Evolutionary conservation across 2,888 invertebrate species (phyloP).

Genomic region (Heliconius ismenius): DNA sequence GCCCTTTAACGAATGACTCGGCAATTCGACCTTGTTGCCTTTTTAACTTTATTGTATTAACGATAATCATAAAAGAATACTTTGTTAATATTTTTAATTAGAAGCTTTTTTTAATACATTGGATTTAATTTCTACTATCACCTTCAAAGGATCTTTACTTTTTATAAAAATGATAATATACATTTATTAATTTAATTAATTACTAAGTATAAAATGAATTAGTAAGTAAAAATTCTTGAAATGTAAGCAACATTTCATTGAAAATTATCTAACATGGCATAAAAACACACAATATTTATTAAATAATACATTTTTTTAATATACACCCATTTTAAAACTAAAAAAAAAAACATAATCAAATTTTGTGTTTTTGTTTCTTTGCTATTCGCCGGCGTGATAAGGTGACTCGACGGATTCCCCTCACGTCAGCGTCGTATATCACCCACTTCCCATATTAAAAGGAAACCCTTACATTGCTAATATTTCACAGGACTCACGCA

Average conservation of each 20-base stretch:
- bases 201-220: too few relatives aligned
- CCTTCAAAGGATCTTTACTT: background rate
- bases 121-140: background rate
- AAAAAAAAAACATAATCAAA: background rate
- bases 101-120: background rate
- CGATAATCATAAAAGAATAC: constrained; percentile 4
- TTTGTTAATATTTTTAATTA: background rate
- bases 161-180: too few relatives aligned
- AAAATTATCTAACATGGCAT: too few relatives aligned
- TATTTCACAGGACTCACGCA: constrained; percentile 25
- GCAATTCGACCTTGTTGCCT: constrained; percentile 16
- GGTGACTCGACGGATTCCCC: constrained; percentile 37
- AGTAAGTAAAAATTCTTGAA: too few relatives aligned
- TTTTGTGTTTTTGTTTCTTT: constrained; percentile 1
- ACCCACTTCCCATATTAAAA: constrained; percentile 34
- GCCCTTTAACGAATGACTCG: constrained; percentile 24
- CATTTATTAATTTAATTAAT: too few relatives aligned
- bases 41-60: constrained; percentile 15
- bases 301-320: too few relatives aligned
- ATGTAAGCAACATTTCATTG: too few relatives aligned
- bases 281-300: too few relatives aligned
- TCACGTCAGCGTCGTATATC: constrained; percentile 41
- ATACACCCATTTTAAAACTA: background rate
- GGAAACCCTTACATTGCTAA: constrained; percentile 37
- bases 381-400: constrained; percentile 34